Evolutionary conservation across 1,140 invertebrate genomes (phyloP), one percentile per base, ranked within the genome.

Genomic region (Triops longicaudatus): DNA sequence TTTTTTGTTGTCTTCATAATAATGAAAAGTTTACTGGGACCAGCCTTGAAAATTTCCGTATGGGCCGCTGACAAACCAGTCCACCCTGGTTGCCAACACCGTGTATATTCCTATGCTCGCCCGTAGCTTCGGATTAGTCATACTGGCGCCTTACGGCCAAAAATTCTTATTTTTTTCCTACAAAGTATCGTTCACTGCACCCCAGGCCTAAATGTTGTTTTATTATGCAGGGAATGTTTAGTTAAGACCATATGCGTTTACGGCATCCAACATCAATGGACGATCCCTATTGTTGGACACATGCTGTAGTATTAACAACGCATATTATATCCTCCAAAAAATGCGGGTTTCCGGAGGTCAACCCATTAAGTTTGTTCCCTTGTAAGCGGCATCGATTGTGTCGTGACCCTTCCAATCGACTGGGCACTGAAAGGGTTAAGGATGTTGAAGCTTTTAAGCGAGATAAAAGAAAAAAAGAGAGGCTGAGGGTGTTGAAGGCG

Each of bases 141-240:
- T 63, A 6, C 50, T 63, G 50, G 50, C 50, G 50, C 17, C 50
- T 22, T n/a, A 63, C n/a, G 7, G 31, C 31, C 31, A 63, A 17
- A 63, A 63, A 63, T 63, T 63, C 50, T 22, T n/a, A n/a, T 22
- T 22, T 63, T 63, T 22, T 63, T 63, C 4, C 17, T 5, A 5
- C 2, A 22, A 63, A 63, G 22, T 63, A 14, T 63, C 14, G 22
- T 63, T 12, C 50, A 63, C 17, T 14, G 10, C 50, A 63, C 50
- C 50, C 5, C 10, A 63, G 50, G 50, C 50, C 50, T 63, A 11
- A 22, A 63, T 50, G 22, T 63, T 22, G n/a, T 63, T 63, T 63
- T 14, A 63, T 63, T 63, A 63, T 63, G 50, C 50, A 63, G 50
- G 50, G 50, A 63, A 63, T 63, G 50, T 63, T 17, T 22, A 63